These are phyloP conservation scores for Cosmopolites sordidus DNA, from an alignment of 2,888 invertebrate genomes.

Conservation along the genomic window DNA sequence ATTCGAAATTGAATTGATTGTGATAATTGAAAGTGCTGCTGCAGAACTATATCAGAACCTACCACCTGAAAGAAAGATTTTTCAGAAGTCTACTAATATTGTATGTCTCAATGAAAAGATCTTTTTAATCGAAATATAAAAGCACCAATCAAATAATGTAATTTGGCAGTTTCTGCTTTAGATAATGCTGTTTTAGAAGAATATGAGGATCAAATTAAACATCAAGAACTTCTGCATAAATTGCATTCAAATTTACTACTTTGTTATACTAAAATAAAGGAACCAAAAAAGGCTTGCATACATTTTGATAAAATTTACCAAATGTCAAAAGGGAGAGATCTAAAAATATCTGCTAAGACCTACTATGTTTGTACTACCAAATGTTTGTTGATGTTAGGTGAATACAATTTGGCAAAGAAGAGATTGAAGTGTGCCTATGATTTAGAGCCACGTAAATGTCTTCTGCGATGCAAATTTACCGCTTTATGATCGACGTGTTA, in stretches of 20 bases:
- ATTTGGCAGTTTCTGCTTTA: conserved; percentile 58
- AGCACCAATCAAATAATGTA: conserved; percentile 56
- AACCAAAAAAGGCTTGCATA: conserved; percentile 60
- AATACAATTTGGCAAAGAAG: conserved; percentile 57
- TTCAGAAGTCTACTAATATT: conserved; percentile 55
- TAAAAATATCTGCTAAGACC: conserved; percentile 59
- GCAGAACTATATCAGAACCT: conserved; percentile 49
- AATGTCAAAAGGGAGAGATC: conserved; percentile 51
- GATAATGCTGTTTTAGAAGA: conserved; percentile 62
- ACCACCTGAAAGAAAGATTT: conserved; percentile 59
- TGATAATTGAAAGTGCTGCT: conserved; percentile 55
- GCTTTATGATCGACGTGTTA: too few species aligned
- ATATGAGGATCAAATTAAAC: conserved; percentile 61
- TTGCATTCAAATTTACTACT: conserved; percentile 70
- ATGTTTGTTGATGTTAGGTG: conserved; percentile 59
- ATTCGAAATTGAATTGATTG: conserved; percentile 68
- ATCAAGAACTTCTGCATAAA: conserved; percentile 60
- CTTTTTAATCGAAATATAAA: conserved; percentile 52
- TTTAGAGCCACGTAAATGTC: conserved; percentile 55
- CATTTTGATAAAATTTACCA: conserved; percentile 58
- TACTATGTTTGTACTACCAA: conserved; percentile 65
- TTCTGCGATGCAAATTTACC: too few species aligned
- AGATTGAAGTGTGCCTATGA: conserved; percentile 54
- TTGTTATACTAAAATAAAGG: conserved; percentile 61
- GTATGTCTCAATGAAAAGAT: conserved; percentile 58